phyloP scores from a whole-genome alignment of 2,888 invertebrate genomes.

The Dasysyrphus tricinctus region DNA sequence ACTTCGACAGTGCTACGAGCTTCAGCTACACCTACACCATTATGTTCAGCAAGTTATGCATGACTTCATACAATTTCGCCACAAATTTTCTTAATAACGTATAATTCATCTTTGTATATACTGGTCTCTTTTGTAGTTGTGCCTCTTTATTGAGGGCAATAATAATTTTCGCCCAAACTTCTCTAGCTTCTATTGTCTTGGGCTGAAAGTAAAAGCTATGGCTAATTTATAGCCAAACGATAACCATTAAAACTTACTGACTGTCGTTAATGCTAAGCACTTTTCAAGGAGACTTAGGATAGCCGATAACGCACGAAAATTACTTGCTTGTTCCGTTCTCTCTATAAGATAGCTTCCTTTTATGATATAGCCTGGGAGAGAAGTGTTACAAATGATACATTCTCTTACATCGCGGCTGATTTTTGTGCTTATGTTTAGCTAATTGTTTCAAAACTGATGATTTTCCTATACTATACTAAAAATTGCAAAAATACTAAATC shows the following conservation, averaged over 20 bases:
- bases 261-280: constrained; percentile 78
- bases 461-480: too few species aligned
- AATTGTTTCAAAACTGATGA: too few species aligned
- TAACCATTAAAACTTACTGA: constrained; percentile 77
- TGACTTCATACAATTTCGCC: constrained; percentile 41
- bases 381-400: background rate
- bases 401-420: too few species aligned
- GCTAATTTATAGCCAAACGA: constrained; percentile 66
- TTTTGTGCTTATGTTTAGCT: too few species aligned
- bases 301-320: constrained; percentile 54
- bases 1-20: too few species aligned
- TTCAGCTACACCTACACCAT: too few species aligned
- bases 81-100: constrained; percentile 47
- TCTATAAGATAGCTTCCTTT: background rate
- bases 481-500: too few species aligned
- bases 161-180: background rate
- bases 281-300: constrained; percentile 47
- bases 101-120: too few species aligned
- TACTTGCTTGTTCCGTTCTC: constrained; percentile 12
- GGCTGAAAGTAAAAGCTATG: background rate
- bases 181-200: constrained; percentile 24
- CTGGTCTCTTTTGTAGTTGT: too few species aligned
- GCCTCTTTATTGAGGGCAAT: background rate
- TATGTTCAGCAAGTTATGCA: background rate
- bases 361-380: background rate